Evolutionary conservation across 2,797 vertebrate genomes (phyloP).

Genomic region (Danio aesculapii): DNA sequence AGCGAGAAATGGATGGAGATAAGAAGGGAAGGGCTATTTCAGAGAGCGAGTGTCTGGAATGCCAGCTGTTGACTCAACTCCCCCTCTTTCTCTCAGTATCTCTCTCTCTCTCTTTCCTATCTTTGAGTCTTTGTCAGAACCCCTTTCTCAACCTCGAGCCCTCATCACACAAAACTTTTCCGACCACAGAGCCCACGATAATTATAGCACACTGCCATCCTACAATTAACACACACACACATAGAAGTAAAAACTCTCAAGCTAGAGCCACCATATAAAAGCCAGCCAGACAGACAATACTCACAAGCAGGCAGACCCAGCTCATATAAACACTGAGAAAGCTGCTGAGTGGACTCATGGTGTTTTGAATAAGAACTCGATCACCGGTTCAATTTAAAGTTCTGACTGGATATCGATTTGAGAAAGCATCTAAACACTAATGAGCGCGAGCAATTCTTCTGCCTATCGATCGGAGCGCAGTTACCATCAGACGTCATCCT

Average conservation of each 20-base stretch:
- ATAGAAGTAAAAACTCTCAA: constrained; percentile 53
- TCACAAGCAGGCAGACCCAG: constrained; percentile 42
- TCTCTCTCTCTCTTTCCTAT: constrained; percentile 55
- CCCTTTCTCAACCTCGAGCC: constrained; percentile 69
- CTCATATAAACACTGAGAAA: constrained; percentile 36
- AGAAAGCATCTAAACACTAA: constrained; percentile 69
- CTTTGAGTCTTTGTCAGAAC: constrained; percentile 60
- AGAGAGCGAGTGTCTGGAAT: constrained; percentile 72
- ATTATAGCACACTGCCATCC: constrained; percentile 80
- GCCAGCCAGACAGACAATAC: constrained; percentile 56
- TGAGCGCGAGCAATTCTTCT: constrained; percentile 82
- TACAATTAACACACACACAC: constrained; percentile 65
- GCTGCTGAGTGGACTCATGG: constrained; percentile 32
- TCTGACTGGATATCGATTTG: constrained; percentile 49
- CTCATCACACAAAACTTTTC: constrained; percentile 74
- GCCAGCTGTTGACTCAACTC: constrained; percentile 70
- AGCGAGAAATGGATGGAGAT: constrained; percentile 52
- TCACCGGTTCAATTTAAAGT: not conserved
- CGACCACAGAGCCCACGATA: constrained; percentile 75
- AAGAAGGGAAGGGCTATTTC: constrained; percentile 71
- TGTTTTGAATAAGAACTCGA: constrained; percentile 52
- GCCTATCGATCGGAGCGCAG: constrained; percentile 87
- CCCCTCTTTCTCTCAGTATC: not conserved
- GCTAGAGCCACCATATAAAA: constrained; percentile 65
- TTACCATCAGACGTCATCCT: constrained; percentile 80